A percentile compares a stretch with the other conserved stretches of the same genome.
phyloP scores from a whole-genome alignment of 1,140 invertebrate genomes.

The Leptonema lineaticorne region DNA sequence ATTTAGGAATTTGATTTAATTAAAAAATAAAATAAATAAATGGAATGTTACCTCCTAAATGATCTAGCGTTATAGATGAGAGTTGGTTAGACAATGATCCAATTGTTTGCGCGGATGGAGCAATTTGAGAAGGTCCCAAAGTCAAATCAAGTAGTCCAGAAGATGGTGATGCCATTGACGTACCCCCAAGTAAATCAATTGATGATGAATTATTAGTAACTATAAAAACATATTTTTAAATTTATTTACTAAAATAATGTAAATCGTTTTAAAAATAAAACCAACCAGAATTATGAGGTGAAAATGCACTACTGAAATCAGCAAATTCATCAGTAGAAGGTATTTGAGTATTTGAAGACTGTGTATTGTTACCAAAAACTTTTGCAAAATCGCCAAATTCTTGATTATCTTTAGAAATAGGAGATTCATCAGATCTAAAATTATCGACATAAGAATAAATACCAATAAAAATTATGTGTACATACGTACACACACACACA shows the following conservation, averaged over 20 bases:
- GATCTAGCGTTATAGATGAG: slow-evolving; percentile 30
- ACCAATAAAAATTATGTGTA: neutral
- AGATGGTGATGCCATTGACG: slow-evolving; percentile 6
- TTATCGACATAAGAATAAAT: neutral
- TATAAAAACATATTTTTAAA: slow-evolving; percentile 22
- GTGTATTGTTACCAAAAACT: slow-evolving; percentile 59
- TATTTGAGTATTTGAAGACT: slow-evolving; percentile 37
- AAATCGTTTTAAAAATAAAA: too few relatives aligned
- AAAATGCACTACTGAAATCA: slow-evolving; percentile 73
- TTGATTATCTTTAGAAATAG: slow-evolving; percentile 48
- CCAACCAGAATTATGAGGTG: neutral
- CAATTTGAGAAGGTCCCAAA: slow-evolving; percentile 1
- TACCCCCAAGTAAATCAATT: slow-evolving; percentile 30
- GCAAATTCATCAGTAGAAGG: slow-evolving; percentile 65
- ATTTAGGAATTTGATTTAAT: too few relatives aligned
- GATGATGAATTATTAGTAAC: slow-evolving; percentile 16
- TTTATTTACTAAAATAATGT: too few relatives aligned
- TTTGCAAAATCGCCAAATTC: slow-evolving; percentile 83
- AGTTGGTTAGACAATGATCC: slow-evolving; percentile 24
- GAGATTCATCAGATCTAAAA: slow-evolving; percentile 49
- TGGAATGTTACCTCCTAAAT: slow-evolving; percentile 40
- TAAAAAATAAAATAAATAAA: neutral
- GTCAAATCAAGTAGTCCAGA: slow-evolving; percentile 36
- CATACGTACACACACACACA: neutral
- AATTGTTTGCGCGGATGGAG: slow-evolving; percentile 9